Conservation (phyloP, 2,113 vertebrate genomes). For the Austrofundulus limnaeus region DNA sequence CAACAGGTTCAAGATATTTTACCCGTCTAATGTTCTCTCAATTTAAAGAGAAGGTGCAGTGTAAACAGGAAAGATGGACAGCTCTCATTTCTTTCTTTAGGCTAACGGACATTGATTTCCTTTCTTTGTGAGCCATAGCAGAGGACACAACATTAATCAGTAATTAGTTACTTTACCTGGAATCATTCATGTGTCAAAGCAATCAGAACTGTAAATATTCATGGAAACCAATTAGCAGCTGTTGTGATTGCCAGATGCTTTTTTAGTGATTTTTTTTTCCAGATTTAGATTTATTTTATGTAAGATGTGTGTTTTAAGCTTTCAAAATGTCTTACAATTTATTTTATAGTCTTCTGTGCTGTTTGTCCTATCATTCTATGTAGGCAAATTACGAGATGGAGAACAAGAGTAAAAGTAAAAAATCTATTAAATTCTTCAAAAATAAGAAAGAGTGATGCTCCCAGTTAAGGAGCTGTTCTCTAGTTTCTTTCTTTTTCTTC, state of each 20-base stretch:
- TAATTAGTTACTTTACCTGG: constrained; percentile 56
- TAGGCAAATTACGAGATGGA: background rate
- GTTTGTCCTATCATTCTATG: background rate
- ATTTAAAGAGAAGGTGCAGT: constrained; percentile 25
- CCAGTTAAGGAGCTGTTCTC: background rate
- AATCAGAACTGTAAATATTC: constrained; percentile 46
- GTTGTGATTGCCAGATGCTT: background rate
- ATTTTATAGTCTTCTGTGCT: background rate
- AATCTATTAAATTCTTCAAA: background rate
- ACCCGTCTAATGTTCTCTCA: constrained; percentile 9
- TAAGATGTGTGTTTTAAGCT: too few species aligned
- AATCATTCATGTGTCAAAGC: constrained; percentile 52
- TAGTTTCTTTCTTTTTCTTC: background rate
- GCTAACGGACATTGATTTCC: constrained; percentile 62
- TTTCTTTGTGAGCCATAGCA: constrained; percentile 32
- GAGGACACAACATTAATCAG: constrained; percentile 56
- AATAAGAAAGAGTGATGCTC: background rate
- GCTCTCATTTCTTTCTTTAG: constrained; percentile 47
- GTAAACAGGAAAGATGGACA: constrained; percentile 47
- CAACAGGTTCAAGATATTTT: constrained; percentile 28
- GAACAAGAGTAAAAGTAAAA: background rate
- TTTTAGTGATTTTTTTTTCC: too few species aligned
- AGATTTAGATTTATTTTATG: constrained; percentile 27
- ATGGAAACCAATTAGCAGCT: constrained; percentile 22
- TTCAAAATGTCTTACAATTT: background rate